phyloP scores from a whole-genome alignment of 2,888 invertebrate species.

The Steinernema carpocapsae region DNA sequence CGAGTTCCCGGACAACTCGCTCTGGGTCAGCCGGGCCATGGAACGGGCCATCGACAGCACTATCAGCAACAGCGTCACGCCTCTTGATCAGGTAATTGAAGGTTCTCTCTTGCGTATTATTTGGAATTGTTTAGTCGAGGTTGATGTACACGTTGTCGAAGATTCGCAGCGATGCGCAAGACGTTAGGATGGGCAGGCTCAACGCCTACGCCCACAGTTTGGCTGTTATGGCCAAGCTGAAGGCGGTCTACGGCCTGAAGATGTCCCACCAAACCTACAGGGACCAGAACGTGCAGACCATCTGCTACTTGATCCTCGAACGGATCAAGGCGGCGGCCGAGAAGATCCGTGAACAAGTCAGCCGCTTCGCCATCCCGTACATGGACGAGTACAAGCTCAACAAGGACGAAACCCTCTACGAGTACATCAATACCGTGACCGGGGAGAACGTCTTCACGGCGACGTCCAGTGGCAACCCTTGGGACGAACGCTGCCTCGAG shows the following conservation, averaged over 20 bases:
- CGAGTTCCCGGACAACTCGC: background rate
- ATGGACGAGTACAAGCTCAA: conserved; percentile 21
- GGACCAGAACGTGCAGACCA: background rate
- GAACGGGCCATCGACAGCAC: background rate
- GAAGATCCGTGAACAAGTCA: conserved; percentile 18
- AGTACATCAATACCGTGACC: background rate
- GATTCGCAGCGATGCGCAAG: background rate
- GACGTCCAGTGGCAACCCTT: conserved; percentile 4
- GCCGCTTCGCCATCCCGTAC: conserved; percentile 9
- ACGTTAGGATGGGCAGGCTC: background rate
- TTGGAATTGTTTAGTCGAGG: background rate
- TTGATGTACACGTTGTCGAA: background rate
- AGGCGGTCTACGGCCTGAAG: background rate
- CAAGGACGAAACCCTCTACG: conserved; percentile 21
- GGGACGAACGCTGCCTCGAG: conserved; percentile 14
- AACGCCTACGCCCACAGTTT: background rate
- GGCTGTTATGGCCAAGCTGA: background rate
- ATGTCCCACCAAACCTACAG: background rate
- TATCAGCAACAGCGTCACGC: background rate
- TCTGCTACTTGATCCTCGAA: conserved; percentile 9
- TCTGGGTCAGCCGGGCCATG: conserved; percentile 5
- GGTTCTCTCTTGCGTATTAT: background rate
- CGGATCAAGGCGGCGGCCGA: background rate
- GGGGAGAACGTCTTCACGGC: background rate
- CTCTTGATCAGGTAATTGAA: background rate